phyloP scores from a whole-genome alignment of 1,140 invertebrate genomes.

The Pararge aegeria region DNA sequence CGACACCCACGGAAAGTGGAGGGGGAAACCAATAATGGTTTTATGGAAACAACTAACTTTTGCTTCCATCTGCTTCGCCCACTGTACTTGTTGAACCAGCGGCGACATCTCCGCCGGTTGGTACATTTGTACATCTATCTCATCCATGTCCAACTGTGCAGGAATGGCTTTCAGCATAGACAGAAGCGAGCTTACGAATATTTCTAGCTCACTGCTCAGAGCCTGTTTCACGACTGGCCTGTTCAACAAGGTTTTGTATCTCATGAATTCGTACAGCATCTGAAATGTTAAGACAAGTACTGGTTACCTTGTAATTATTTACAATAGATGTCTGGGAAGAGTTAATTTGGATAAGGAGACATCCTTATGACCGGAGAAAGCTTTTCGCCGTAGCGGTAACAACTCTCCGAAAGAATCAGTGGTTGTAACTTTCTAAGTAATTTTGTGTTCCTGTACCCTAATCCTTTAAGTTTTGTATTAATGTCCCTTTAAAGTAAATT shows the following conservation, averaged over 20 bases:
- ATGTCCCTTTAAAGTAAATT: no score
- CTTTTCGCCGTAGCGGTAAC: no score
- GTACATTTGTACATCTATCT: conserved; percentile 57
- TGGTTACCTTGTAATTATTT: not conserved
- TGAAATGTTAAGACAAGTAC: no score
- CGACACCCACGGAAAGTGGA: no score
- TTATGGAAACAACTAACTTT: conserved; percentile 62
- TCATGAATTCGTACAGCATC: conserved; percentile 79
- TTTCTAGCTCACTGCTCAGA: conserved; percentile 90
- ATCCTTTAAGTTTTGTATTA: no score
- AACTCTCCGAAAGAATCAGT: no score
- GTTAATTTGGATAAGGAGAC: no score
- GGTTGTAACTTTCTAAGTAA: no score
- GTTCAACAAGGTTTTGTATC: conserved; percentile 79
- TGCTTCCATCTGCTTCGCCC: conserved; percentile 81
- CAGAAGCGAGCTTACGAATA: conserved; percentile 89
- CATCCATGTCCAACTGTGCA: conserved; percentile 68
- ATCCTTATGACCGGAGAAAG: no score
- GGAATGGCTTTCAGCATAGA: conserved; percentile 80
- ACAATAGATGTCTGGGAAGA: not conserved
- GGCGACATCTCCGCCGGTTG: conserved; percentile 78
- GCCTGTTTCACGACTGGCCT: conserved; percentile 80
- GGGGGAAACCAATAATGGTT: no score
- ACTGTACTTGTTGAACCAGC: conserved; percentile 80
- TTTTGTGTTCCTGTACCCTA: no score